Evolutionary conservation across 2,113 vertebrate genomes (phyloP).

Genomic region (Pyrgilauda ruficollis): DNA sequence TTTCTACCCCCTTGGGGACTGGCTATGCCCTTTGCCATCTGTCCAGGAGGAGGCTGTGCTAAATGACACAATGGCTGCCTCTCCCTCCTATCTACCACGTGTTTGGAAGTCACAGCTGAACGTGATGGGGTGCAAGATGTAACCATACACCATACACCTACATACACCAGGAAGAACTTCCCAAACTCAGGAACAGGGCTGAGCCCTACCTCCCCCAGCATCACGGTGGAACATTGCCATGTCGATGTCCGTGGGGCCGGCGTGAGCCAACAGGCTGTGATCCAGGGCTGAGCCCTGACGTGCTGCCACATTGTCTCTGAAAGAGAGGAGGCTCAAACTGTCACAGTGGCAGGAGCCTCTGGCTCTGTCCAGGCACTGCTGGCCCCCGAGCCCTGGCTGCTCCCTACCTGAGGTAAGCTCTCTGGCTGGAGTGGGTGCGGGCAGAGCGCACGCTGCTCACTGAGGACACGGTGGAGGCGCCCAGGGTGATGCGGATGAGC

Average conservation of each 20-base stretch:
- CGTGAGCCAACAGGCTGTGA: constrained; percentile 82
- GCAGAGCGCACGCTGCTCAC: constrained; percentile 95
- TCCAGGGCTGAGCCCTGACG: constrained; percentile 86
- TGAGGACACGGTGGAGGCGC: constrained; percentile 93
- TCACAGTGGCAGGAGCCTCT: background rate
- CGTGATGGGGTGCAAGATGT: background rate
- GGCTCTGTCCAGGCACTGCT: background rate
- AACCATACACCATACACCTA: background rate
- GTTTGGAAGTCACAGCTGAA: background rate
- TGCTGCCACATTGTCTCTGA: constrained; percentile 87
- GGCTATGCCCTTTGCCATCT: background rate
- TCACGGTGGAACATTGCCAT: constrained; percentile 98
- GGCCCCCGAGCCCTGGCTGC: fast-evolving
- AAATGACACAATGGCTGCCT: background rate
- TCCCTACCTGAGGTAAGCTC: constrained; percentile 75
- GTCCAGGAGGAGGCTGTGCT: background rate
- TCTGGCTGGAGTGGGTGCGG: constrained; percentile 78
- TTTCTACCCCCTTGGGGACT: background rate
- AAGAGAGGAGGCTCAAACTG: background rate
- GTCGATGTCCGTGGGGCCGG: constrained; percentile 93
- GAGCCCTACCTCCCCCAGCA: constrained; percentile 81
- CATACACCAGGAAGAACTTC: background rate
- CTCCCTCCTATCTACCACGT: background rate
- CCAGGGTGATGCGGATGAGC: constrained; percentile 95
- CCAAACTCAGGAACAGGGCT: background rate